phyloP scores from a whole-genome alignment of 2,113 vertebrate genomes.

The Prunella himalayana region DNA sequence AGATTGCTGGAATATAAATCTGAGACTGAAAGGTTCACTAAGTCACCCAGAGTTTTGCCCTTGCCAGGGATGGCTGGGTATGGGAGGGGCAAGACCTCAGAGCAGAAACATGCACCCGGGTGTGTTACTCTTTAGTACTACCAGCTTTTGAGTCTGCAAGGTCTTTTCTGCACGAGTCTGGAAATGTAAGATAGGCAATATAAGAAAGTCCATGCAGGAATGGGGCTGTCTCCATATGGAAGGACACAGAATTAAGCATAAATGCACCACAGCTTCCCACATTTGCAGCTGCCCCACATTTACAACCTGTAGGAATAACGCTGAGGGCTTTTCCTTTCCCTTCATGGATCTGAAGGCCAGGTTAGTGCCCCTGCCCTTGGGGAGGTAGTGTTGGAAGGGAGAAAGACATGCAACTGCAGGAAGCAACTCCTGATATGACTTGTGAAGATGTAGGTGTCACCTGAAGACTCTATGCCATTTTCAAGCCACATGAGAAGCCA shows the following conservation, averaged over 20 bases:
- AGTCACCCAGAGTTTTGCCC: neutral
- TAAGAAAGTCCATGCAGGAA: neutral
- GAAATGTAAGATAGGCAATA: rapidly evolving
- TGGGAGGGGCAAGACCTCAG: neutral
- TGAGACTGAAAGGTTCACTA: neutral
- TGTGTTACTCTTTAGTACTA: neutral
- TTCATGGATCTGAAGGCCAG: neutral
- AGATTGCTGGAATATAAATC: neutral
- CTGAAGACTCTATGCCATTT: neutral
- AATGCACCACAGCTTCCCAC: neutral
- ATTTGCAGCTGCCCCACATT: neutral
- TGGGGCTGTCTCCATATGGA: neutral
- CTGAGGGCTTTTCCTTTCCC: neutral
- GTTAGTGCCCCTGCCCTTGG: neutral
- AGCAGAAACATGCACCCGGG: neutral
- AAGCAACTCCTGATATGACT: neutral
- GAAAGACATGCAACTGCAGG: neutral
- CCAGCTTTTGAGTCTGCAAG: neutral
- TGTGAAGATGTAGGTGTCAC: neutral
- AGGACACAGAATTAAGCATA: neutral
- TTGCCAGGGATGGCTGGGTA: neutral
- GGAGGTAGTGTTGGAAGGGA: neutral
- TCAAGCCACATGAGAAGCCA: neutral
- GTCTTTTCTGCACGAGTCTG: neutral
- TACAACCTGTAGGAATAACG: neutral